Percentiles rank a stretch among this genome's conserved stretches.
These are phyloP conservation scores for Acrossocheilus fasciatus DNA, from an alignment of 2,797 vertebrate genomes.

Conservation along the genomic window DNA sequence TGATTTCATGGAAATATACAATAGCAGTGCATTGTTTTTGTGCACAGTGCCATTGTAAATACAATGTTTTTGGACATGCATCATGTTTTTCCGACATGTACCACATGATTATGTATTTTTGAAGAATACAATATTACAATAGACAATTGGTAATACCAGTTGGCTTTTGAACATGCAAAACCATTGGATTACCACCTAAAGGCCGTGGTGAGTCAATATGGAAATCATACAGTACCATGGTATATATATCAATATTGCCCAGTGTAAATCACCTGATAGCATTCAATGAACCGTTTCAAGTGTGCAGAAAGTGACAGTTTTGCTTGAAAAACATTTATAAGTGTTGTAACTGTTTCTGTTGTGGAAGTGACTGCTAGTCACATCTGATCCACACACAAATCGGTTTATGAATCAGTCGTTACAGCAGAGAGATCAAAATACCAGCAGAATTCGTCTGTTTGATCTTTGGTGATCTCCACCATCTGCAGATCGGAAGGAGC, in stretches of 20 bases:
- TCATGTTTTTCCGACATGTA: not conserved
- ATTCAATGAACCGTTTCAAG: not conserved
- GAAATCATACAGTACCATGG: not conserved
- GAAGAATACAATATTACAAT: not conserved
- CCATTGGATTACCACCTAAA: not conserved
- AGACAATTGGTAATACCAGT: not conserved
- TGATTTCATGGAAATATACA: not conserved
- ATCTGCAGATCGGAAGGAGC: constrained; percentile 16
- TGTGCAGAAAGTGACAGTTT: not conserved
- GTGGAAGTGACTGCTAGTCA: not conserved
- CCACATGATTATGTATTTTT: not conserved
- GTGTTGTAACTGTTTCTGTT: too few species aligned
- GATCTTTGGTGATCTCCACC: constrained; percentile 35
- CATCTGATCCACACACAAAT: not conserved
- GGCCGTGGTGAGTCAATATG: not conserved
- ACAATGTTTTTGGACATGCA: not conserved
- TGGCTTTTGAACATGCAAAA: not conserved
- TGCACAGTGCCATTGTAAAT: not conserved
- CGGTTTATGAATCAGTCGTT: not conserved
- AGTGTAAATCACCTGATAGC: not conserved
- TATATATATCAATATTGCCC: not conserved
- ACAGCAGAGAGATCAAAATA: constrained; percentile 13
- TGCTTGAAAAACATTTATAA: not conserved
- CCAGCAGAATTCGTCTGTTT: not conserved
- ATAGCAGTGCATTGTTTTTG: not conserved